Evolutionary conservation across 2,888 invertebrate genomes (phyloP).

Genomic region (Cyrtodaria siliqua): DNA sequence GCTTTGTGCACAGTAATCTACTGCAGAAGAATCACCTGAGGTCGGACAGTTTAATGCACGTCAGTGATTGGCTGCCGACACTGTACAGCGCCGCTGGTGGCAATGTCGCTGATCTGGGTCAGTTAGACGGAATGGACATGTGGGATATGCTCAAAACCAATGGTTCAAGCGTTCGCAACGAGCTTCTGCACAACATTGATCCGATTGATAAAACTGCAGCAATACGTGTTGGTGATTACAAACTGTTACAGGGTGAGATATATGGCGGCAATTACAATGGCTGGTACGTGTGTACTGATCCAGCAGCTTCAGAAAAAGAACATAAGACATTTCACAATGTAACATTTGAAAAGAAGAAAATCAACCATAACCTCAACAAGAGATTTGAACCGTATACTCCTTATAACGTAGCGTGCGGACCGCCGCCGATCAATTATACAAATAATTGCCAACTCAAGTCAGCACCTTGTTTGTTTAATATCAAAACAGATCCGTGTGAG

Average conservation of each 20-base stretch:
- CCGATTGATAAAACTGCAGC: conserved; percentile 64
- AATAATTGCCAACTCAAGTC: conserved; percentile 89
- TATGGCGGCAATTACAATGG: conserved; percentile 57
- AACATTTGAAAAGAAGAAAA: too few species aligned
- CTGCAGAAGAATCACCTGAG: conserved; percentile 89
- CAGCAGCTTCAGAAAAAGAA: too few species aligned
- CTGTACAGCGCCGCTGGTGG: conserved; percentile 90
- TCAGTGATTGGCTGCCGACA: conserved; percentile 96
- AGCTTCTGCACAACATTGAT: conserved; percentile 86
- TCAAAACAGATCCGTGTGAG: conserved; percentile 95
- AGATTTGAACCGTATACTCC: conserved; percentile 26
- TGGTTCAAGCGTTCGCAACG: conserved; percentile 88
- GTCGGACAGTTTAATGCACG: conserved; percentile 91
- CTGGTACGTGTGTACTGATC: conserved; percentile 61
- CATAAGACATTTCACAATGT: too few species aligned
- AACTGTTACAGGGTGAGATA: conserved; percentile 72
- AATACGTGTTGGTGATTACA: conserved; percentile 72
- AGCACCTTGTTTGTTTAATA: conserved; percentile 93
- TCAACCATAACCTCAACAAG: neutral
- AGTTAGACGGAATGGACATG: conserved; percentile 90
- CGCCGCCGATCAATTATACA: conserved; percentile 72
- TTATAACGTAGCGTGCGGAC: conserved; percentile 69
- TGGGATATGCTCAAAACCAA: conserved; percentile 91
- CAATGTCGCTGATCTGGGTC: conserved; percentile 52
- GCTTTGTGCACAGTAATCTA: conserved; percentile 91